Evolutionary conservation across 2,888 invertebrate genomes (phyloP), one percentile per base, ranked within the genome.

Genomic region (Melikaiella ostensackeni): DNA sequence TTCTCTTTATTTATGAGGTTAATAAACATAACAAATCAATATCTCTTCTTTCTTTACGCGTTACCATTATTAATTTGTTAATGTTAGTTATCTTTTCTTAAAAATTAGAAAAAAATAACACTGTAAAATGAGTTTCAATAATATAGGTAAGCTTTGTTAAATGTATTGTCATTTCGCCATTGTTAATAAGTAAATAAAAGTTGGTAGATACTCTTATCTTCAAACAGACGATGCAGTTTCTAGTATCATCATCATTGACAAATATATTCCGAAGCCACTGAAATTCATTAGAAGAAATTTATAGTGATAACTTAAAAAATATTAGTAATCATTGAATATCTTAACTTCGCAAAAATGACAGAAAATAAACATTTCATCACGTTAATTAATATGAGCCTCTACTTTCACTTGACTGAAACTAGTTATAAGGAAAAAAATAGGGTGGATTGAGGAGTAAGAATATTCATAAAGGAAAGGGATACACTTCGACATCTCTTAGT

Each of bases 211-310:
- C 79, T 84, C 84, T 85, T 85, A 85, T 85, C 86, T 85, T 89
- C 84, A 87, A 82, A 86, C 82, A 80, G 88, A 86, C 80, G 88
- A 86, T 74, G 84, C 80, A 76, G 86, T 88, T 80, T 89, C 88
- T 81, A 89, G 89, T 76, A 89, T 84, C 86, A 83, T 85, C 88
- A 88, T 87, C 89, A 89, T 89, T 85, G 87, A 79, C 85, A 89
- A 82, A 85, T 89, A 89, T 77, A 87, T 86, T 77, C 87, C 89
- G 76, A 86, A 88, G 82, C 84, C 85, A 85, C 89, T 89, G 89
- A 89, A 89, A 89, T 85, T 84, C 82, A 85, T 84, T 83, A 83
- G 75, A 80, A 79, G 80, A 77, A 80, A 81, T 6, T 24, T 24
- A 24, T 24, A 66, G 21, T 38, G 27, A 24, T 27, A 46, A 21